These are phyloP conservation scores for Aphidoletes aphidimyza DNA, from an alignment of 2,888 invertebrate species.

Conservation along the genomic window DNA sequence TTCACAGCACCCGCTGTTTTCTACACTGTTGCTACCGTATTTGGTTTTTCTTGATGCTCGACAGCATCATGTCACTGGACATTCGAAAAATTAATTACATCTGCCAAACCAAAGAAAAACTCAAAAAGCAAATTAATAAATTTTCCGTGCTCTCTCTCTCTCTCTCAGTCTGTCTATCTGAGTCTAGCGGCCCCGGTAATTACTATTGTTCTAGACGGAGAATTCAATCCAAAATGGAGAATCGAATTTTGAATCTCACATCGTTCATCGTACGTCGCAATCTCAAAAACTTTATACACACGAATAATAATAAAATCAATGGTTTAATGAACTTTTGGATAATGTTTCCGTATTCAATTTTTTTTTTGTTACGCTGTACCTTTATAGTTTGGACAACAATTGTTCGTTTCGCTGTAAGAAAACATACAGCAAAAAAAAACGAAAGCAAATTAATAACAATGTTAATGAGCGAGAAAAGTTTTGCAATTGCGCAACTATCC, in stretches of 20 bases:
- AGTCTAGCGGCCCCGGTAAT: background rate
- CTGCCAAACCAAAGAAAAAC: background rate
- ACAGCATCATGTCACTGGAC: conserved; percentile 24
- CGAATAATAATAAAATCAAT: conserved; percentile 49
- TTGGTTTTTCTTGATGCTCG: background rate
- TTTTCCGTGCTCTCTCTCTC: background rate
- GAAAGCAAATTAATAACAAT: conserved; percentile 28
- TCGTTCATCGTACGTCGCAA: background rate
- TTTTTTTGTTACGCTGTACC: background rate
- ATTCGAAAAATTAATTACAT: conserved; percentile 26
- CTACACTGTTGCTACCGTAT: background rate
- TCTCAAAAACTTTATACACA: background rate
- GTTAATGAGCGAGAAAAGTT: conserved; percentile 52
- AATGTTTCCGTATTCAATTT: background rate
- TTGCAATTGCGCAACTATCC: conserved; percentile 34
- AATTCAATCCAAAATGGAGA: background rate
- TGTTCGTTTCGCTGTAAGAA: background rate
- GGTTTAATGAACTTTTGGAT: conserved; percentile 41
- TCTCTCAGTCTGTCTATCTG: background rate
- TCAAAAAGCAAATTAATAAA: background rate
- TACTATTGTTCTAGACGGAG: conserved; percentile 6
- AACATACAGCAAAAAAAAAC: background rate
- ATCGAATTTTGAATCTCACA: background rate
- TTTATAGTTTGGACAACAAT: background rate
- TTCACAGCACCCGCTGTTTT: conserved; percentile 38